Base-by-base conservation (phyloP, 2,888 invertebrate species). In the Tortrix viridana region DNA sequence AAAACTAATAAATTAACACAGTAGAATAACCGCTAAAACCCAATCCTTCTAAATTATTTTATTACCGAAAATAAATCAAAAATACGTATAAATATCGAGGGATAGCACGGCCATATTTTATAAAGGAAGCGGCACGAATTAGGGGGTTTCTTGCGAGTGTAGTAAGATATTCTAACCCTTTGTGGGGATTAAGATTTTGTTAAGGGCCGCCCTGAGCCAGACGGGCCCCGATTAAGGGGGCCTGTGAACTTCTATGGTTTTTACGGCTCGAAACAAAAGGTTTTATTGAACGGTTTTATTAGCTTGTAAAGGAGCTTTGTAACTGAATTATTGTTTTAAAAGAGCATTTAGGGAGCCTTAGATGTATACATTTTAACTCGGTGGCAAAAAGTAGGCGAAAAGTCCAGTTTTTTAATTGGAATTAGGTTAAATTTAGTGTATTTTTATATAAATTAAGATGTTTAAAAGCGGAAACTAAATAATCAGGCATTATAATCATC, bases 121-220 rank as follows among this genome's bases (percentile, higher is more conserved):
- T 70, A 77, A 77, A 79, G 80, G 81, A 82, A 79, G 74, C 79
- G 69, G 71, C 71, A 71, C 71, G 84, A 83, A 84, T 88, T 86
- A 88, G 86, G 79, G 88, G 86, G 85, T 86, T 87, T 88, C 90
- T 91, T 89, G 87, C 76, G 81, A 81, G 82, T 81, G 81, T 89
- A 89, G 89, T 89, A 90, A 90, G 91, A 90, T 91, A 86, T 88
- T 87, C 81, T 91, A 91, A 91, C 91, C 91, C 91, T 92, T 91
- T 91, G 90, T 85, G 80, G 85, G 88, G 90, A 92, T 91, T 91
- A 90, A 91, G 91, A 91, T 91, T 91, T 89, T 89, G 91, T 91
- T 91, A 89, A 90, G 90, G 90, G 89, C 75, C 76, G 79, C 75
- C 84, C 81, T 79, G 76, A 76, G 80, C 79, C 88, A 88, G 88